Evolutionary conservation across 2,888 invertebrate genomes (phyloP), one percentile per base, ranked within the genome.

Genomic region (Drosophila seclusa): DNA sequence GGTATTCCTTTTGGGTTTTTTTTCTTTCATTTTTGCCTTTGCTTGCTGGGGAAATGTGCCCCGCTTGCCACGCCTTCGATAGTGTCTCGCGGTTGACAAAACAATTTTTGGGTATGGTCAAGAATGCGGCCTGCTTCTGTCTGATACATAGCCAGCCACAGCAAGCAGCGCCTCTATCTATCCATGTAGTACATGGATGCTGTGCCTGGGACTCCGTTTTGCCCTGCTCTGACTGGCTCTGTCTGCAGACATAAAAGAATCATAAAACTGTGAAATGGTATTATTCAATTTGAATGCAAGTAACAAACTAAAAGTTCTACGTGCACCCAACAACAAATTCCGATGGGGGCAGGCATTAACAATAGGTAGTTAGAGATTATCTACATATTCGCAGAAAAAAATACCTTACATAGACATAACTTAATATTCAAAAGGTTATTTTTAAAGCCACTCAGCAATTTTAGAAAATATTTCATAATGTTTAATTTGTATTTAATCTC

Each of bases 81-180:
- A 57, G 72, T 76, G 80, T 71, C 80, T 50, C 70, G 59, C 72
- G 64, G 76, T 78, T 78, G 78, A 78, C 78, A 78, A 72, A 74
- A 60, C 86, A 72, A 80, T 85, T 88, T 91, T 91, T 91, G 91
- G 91, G 92, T 89, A 91, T 92, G 91, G 91, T 91, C 91, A 91
- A 92, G 91, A 91, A 88, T 81, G 72, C 64, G 49, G 62, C 24
- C 66, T 53, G 62, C 58, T 67, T 2, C 45, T 24, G 69, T 71
- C 75, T 67, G 71, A 34, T 53, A 53, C 16, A 27, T 38, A 55
- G 45, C 16, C 16, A 45, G 45, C 16, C n/a, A 70, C 73, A 27
- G 69, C 57, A 48, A 40, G 53, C 61, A 42, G 54, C 61, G 50
- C 40, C 49, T 64, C 36, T 69, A 57, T 73, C 50, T 60, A 11